Percentiles rank a stretch among this genome's conserved stretches.
phyloP scores from a whole-genome alignment of 2,113 vertebrate species.

The Mustelus asterias region DNA sequence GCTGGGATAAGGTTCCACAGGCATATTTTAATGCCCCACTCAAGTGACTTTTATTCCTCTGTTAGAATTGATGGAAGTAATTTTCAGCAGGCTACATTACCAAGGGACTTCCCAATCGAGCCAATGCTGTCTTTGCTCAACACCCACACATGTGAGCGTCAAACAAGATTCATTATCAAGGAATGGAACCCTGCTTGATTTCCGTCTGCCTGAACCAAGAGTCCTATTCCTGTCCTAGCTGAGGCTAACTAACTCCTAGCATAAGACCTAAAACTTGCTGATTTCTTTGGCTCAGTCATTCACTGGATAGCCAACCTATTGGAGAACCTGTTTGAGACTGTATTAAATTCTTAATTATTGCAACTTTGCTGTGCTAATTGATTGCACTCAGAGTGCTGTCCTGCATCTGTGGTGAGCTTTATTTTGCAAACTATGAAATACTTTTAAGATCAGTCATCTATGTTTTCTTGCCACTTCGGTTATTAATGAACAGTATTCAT shows the following conservation, averaged over 20 bases:
- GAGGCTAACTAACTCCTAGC: not conserved
- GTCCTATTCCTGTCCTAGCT: not conserved
- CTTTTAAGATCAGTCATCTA: not conserved
- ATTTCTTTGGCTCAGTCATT: not conserved
- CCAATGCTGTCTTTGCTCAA: not conserved
- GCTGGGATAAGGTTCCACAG: not conserved
- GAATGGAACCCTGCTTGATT: not conserved
- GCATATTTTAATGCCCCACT: not conserved
- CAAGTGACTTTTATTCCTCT: not conserved
- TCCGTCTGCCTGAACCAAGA: not conserved
- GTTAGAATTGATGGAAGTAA: not conserved
- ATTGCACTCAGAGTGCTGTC: not conserved
- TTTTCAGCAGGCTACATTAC: not conserved
- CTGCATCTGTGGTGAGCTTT: not conserved
- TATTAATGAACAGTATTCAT: not conserved
- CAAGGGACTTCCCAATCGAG: not conserved
- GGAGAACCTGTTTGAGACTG: not conserved
- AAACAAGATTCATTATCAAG: not conserved
- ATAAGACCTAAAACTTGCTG: not conserved
- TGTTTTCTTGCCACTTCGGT: not conserved
- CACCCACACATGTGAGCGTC: not conserved
- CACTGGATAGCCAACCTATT: not conserved
- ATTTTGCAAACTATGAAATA: not conserved
- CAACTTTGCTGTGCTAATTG: not conserved
- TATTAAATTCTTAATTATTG: not conserved